Evolutionary conservation across 1,140 invertebrate genomes (phyloP), one percentile per base, ranked within the genome.

Genomic region (Cherax destructor): DNA sequence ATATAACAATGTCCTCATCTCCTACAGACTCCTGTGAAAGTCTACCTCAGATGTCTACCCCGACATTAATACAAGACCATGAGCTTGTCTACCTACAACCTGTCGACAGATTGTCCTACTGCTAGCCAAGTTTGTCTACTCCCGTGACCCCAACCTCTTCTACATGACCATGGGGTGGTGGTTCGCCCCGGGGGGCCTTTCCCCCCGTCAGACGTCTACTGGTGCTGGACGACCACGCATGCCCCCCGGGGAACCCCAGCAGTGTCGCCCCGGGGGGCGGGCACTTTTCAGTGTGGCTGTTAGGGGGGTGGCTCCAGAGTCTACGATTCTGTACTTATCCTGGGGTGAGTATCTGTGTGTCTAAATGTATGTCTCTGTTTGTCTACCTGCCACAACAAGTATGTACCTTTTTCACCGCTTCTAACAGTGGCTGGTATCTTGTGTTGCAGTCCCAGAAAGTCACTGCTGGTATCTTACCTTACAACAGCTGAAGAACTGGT

Each of bases 51-150:
- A 92, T 97, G 97, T 93, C 95, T 99, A 91, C 96, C 96, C 97
- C 0, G 98, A 98, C 94, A 98, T 99, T 94, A 98, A 94, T 99
- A 98, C 96, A 98, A 98, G 95, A 98, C 98, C 0, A 94, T 98
- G 80, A 96, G 97, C 88, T 97, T 99, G 85, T 97, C 97, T 9
- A 97, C 97, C 97, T 93, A 98, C 97, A 11, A 97, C 97, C 0
- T 97, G 97, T 93, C 96, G 97, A 93, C 97, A 98, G 95, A 96
- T 98, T 7, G 95, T 96, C 83, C 97, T 97, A 85, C 95, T 98
- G n/a, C 95, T 99, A 86, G 96, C 97, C 94, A 98, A 98, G 95
- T 98, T 97, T 93, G 97, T 93, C 98, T 98, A 97, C 96, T 97
- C 93, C 98, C 96, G 98, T 49, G 98, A 98, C 94, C 97, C 98